Conservation (phyloP, 2,113 vertebrate genomes). For the Archocentrus centrarchus region DNA sequence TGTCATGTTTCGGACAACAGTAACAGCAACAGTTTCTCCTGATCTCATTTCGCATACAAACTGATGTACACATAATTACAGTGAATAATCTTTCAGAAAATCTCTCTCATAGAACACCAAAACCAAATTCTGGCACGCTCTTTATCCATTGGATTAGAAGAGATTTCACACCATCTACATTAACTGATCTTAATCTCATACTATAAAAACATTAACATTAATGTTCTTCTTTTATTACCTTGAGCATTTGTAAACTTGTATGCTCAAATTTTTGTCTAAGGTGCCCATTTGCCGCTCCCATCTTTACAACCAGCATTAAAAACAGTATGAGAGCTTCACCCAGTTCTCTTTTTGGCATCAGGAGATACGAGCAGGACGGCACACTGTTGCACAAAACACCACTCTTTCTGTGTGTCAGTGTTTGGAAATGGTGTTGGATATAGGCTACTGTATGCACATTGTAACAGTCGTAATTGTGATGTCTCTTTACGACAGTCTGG, state of each 20-base stretch:
- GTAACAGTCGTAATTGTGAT: no score
- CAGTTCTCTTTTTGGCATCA: neutral
- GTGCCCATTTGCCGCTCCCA: neutral
- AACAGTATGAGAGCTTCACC: neutral
- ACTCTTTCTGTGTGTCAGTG: neutral
- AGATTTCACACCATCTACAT: neutral
- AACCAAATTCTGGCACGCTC: neutral
- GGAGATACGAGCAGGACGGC: neutral
- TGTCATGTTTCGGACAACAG: neutral
- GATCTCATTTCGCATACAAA: neutral
- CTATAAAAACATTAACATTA: neutral
- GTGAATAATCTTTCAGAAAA: neutral
- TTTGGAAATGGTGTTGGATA: neutral
- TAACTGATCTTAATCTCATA: neutral
- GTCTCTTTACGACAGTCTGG: no score
- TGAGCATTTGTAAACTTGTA: neutral
- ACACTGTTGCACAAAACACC: neutral
- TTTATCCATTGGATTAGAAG: neutral
- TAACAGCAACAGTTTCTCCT: neutral
- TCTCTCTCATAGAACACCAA: neutral
- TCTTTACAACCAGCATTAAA: constrained; percentile 21
- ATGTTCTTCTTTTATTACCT: no score
- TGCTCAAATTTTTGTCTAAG: constrained; percentile 34
- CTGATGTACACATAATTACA: neutral
- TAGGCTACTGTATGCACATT: neutral